A percentile compares a stretch with the other conserved stretches of the same genome.
Evolutionary conservation across 2,888 invertebrate genomes (phyloP).

Genomic region (Branchellion lobata): DNA sequence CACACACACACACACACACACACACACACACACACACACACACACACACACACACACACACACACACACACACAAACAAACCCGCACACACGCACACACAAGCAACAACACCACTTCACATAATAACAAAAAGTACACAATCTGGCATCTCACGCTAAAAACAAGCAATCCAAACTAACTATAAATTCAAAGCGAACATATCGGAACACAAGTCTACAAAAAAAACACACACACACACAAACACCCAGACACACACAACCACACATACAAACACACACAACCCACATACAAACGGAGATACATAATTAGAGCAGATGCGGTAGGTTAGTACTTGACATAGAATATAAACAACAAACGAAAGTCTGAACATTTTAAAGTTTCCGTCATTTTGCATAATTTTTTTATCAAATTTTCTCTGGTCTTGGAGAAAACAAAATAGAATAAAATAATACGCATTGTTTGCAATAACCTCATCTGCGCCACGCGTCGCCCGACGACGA

Average conservation of each 20-base stretch:
- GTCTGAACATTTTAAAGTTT: no score
- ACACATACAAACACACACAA: slow-evolving; percentile 20
- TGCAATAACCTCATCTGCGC: no score
- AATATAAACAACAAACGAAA: no score
- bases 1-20: slow-evolving; percentile 3
- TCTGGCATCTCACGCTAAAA: no score
- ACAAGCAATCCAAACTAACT: not conserved
- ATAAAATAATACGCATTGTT: no score
- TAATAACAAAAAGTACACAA: not conserved
- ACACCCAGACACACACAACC: not conserved
- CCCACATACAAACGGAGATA: not conserved
- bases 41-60: slow-evolving; percentile 20
- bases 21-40: not conserved
- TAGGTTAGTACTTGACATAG: no score
- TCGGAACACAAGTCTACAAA: not conserved
- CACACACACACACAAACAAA: slow-evolving; percentile 4
- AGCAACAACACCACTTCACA: not conserved
- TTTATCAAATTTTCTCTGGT: no score
- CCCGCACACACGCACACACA: slow-evolving; percentile 19
- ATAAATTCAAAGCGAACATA: not conserved
- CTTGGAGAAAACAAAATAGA: no score
- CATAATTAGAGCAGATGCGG: no score
- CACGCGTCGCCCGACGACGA: no score
- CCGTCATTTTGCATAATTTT: no score
- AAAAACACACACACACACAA: slow-evolving; percentile 1